A percentile compares a stretch with the other conserved stretches of the same genome.
Conservation (phyloP, 2,888 invertebrate species). For the Dasysyrphus tricinctus region DNA sequence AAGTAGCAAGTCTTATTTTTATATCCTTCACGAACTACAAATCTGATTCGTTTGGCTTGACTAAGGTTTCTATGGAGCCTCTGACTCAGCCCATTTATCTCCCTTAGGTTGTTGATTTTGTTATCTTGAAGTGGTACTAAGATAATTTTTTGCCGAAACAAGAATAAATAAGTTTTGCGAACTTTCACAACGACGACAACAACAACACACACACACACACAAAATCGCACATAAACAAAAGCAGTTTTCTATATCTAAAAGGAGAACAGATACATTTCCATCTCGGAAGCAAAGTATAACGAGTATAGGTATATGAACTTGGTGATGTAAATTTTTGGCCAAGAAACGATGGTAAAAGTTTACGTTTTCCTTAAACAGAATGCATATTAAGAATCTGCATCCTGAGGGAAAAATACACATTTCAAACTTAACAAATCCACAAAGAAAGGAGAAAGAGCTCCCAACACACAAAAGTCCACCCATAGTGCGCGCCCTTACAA, state of each 20-base stretch:
- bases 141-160: conserved; percentile 51
- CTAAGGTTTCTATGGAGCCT: background rate
- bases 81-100: background rate
- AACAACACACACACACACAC: background rate
- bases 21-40: conserved; percentile 6
- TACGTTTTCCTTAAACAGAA: conserved; percentile 58
- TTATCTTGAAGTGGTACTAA: conserved; percentile 47
- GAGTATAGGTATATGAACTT: conserved; percentile 40
- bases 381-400: conserved; percentile 66
- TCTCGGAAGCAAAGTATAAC: conserved; percentile 13
- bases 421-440: conserved; percentile 44
- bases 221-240: background rate
- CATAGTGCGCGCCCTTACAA: conserved; percentile 32
- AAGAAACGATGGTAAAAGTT: conserved; percentile 56
- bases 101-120: conserved; percentile 38
- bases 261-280: conserved; percentile 24
- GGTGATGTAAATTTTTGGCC: conserved; percentile 53
- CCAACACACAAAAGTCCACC: conserved; percentile 15
- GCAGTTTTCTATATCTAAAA: background rate
- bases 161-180: conserved; percentile 69
- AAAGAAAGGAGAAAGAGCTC: conserved; percentile 4
- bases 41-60: conserved; percentile 6
- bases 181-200: conserved; percentile 41
- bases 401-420: conserved; percentile 52
- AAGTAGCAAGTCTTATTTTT: conserved; percentile 5